Conservation (phyloP, 2,797 vertebrate species). For the Sebastes taczanowskii region DNA sequence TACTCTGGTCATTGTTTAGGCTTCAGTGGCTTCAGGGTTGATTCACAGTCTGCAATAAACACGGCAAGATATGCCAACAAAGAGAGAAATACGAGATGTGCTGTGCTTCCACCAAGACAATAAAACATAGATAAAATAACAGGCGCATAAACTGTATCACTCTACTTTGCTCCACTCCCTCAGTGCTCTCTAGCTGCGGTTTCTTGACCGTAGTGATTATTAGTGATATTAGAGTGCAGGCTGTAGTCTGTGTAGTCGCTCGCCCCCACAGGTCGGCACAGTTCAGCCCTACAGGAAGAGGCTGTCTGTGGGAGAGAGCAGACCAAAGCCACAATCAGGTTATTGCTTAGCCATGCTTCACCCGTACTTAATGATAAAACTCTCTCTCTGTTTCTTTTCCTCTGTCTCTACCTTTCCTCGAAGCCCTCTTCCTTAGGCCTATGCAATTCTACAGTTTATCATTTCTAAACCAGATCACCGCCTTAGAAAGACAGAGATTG, state of each 20-base stretch:
- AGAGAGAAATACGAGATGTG: conserved; percentile 10
- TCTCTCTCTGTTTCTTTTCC: conserved; percentile 19
- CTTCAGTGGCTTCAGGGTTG: conserved; percentile 18
- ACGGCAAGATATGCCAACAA: not conserved
- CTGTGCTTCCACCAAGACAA: not conserved
- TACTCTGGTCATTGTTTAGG: conserved; percentile 26
- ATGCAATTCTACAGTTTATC: not conserved
- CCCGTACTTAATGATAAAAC: conserved; percentile 31
- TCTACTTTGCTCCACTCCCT: not conserved
- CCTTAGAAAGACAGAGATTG: not conserved
- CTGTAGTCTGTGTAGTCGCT: conserved; percentile 45
- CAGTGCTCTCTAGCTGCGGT: conserved; percentile 15
- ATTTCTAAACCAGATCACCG: conserved; percentile 2
- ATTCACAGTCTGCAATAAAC: conserved; percentile 26
- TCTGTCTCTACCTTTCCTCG: not conserved
- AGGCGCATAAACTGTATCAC: conserved; percentile 12
- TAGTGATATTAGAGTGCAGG: conserved; percentile 53
- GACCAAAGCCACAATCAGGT: conserved; percentile 43
- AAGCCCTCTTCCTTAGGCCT: not conserved
- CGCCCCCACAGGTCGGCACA: conserved; percentile 54
- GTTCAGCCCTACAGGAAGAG: conserved; percentile 52
- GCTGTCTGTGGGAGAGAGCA: conserved; percentile 52
- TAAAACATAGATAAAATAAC: conserved; percentile 12
- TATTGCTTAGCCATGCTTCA: conserved; percentile 26
- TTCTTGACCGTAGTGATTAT: conserved; percentile 57